phyloP scores from a whole-genome alignment of 2,113 vertebrate species.

The Bambusicola thoracicus region DNA sequence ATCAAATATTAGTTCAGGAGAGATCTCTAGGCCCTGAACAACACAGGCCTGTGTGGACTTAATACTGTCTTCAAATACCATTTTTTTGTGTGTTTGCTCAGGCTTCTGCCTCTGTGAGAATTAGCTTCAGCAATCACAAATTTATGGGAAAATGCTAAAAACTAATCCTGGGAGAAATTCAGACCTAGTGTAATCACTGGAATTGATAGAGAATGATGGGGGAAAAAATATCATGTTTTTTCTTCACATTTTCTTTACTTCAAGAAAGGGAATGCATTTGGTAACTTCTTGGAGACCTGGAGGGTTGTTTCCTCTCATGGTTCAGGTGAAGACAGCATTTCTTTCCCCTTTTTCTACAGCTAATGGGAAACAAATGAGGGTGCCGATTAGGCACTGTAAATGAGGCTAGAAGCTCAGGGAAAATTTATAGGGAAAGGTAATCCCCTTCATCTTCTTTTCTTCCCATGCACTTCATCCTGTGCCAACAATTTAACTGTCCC shows the following conservation, averaged over 20 bases:
- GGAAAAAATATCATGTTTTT: neutral
- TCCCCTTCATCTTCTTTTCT: neutral
- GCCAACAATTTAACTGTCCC: neutral
- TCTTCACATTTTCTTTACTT: neutral
- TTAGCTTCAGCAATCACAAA: neutral
- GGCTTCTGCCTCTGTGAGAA: neutral
- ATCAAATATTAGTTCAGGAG: neutral
- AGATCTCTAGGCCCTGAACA: neutral
- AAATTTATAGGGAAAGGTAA: neutral
- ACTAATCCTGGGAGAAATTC: neutral
- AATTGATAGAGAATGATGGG: neutral
- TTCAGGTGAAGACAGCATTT: neutral
- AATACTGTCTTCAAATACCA: neutral
- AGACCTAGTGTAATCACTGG: neutral
- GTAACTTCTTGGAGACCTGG: neutral
- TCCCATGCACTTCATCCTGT: neutral
- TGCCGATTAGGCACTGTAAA: neutral
- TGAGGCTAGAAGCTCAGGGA: neutral
- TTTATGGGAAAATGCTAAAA: neutral
- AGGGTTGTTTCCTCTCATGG: neutral
- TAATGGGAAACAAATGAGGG: slow-evolving; percentile 17
- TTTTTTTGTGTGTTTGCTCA: neutral
- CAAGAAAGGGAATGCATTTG: neutral
- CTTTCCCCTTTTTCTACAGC: neutral
- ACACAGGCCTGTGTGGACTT: neutral